Evolutionary conservation across 2,888 invertebrate genomes (phyloP), one percentile per base, ranked within the genome.

Genomic region (Thera britannica): DNA sequence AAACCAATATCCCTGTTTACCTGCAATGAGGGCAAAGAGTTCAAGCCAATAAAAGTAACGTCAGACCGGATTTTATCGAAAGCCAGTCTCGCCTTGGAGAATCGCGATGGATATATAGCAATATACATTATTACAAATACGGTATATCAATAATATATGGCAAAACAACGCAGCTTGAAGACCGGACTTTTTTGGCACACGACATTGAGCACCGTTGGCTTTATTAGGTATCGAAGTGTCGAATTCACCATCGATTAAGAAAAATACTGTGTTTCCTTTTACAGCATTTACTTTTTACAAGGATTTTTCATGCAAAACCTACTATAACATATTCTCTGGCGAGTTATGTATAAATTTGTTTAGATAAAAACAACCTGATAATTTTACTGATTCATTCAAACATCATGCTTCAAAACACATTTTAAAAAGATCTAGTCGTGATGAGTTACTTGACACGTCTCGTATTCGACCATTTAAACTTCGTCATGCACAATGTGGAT

Each of bases 121-220:
- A 62, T 63, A 64, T 38, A 61, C 36, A 55, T 9, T 48, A 48
- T 41, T 68, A 61, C 35, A 41, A 55, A 63, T 66, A 63, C 62
- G 44, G 54, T 65, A 62, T 62, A 58, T 58, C 35, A 54, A 58
- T 57, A 68, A 83, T 83, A 81, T 83, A 82, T 79, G 72, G 79
- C 75, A 79, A 80, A 68, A 73, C 64, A 67, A 55, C 62, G 59
- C 58, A 79, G 74, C 76, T 77, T 81, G 80, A 77, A 68, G 77
- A 78, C 79, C 77, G 77, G 81, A 81, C 81, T 83, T 87, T 86
- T 88, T 87, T 86, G 85, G 88, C 83, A 82, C 83, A 83, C 79
- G 84, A 73, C 87, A 88, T 85, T 86, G 86, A 82, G 72, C 78
- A 74, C 74, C 77, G 78, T 76, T 82, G 77, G 69, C 83, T 85